phyloP scores from a whole-genome alignment of 2,113 vertebrate genomes.

The Smithornis capensis region DNA sequence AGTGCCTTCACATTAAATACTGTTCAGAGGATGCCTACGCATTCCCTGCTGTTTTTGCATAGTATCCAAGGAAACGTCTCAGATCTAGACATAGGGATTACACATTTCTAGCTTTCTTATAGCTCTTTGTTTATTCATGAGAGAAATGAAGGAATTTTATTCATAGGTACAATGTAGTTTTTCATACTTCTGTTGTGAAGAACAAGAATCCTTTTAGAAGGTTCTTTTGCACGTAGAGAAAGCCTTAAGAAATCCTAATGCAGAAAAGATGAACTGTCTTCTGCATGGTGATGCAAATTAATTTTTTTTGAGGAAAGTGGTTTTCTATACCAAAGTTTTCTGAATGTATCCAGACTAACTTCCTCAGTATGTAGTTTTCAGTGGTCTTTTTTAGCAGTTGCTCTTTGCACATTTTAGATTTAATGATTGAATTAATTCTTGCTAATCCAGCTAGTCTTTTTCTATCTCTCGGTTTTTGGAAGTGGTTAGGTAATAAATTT shows the following conservation, averaged over 20 bases:
- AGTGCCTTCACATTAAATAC: slow-evolving; percentile 30
- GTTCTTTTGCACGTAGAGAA: background rate
- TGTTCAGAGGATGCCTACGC: slow-evolving; percentile 53
- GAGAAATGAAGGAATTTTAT: slow-evolving; percentile 60
- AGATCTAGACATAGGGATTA: slow-evolving; percentile 63
- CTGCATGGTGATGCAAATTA: background rate
- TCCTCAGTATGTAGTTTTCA: background rate
- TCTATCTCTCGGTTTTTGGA: background rate
- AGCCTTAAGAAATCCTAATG: background rate
- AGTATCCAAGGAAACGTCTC: slow-evolving; percentile 68
- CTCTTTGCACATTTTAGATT: background rate
- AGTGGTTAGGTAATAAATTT: background rate
- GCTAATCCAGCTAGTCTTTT: background rate
- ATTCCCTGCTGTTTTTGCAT: slow-evolving; percentile 61
- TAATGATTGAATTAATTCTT: background rate
- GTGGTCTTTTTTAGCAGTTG: background rate
- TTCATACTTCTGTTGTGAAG: slow-evolving; percentile 19
- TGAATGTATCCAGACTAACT: background rate
- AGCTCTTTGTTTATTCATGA: slow-evolving; percentile 61
- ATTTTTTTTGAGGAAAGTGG: background rate
- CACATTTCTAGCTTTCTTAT: slow-evolving; percentile 65
- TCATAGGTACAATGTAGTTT: slow-evolving; percentile 49
- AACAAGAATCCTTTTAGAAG: background rate
- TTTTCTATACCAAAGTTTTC: background rate
- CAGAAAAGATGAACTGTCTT: background rate